Conservation (phyloP, 2,888 invertebrate species). For the Conomelus anceps region DNA sequence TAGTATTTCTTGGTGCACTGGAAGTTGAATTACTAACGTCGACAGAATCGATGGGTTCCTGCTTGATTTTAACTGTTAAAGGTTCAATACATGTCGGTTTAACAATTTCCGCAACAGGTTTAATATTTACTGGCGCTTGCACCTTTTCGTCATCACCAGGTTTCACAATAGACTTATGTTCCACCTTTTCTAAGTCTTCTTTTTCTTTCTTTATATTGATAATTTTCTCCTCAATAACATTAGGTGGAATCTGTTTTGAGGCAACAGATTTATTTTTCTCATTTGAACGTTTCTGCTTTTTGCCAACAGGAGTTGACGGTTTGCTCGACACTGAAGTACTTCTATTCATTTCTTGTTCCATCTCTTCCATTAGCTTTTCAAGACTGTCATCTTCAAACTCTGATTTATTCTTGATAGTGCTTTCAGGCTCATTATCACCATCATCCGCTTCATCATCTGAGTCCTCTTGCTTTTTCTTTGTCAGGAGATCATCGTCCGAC, state of each 20-base stretch:
- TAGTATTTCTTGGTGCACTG: neutral
- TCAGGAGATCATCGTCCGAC: slow-evolving; percentile 1
- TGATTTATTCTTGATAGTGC: neutral
- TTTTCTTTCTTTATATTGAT: neutral
- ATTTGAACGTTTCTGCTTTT: neutral
- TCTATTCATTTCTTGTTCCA: neutral
- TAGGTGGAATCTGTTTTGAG: neutral
- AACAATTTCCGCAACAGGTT: neutral
- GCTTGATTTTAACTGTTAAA: neutral
- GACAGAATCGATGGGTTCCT: neutral
- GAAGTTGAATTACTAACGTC: neutral
- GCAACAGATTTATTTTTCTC: neutral
- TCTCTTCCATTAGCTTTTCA: slow-evolving; percentile 3
- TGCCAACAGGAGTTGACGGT: neutral
- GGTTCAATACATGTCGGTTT: neutral
- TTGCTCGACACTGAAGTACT: neutral
- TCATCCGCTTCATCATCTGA: neutral
- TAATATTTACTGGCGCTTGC: neutral
- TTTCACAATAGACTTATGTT: neutral
- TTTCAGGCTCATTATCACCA: neutral
- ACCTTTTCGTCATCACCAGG: neutral
- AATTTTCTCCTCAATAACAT: neutral
- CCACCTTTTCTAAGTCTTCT: neutral
- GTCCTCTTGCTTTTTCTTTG: neutral
- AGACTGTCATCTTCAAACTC: neutral